Conservation (phyloP, 1,140 invertebrate genomes). For the Penaeus indicus region DNA sequence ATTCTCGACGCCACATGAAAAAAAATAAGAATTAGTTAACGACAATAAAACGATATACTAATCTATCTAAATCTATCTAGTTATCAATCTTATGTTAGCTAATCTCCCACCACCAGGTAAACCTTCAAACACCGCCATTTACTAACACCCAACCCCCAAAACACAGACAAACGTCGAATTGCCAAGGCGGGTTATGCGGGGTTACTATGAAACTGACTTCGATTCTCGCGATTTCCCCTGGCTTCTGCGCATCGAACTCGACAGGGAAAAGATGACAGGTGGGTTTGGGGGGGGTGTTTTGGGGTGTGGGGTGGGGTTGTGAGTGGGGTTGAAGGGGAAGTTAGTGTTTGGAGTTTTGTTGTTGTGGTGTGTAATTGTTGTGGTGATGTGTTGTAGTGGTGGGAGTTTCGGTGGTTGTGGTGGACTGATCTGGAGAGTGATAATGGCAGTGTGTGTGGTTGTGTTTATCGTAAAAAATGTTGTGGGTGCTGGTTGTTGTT, state of each 20-base stretch:
- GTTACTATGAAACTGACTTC: slow-evolving; percentile 99
- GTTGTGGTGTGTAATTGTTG: no score
- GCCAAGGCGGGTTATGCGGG: no score
- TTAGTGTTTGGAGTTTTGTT: neutral
- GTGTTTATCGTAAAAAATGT: no score
- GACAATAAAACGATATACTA: no score
- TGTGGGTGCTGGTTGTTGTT: no score
- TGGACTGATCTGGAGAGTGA: no score
- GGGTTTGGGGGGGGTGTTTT: neutral
- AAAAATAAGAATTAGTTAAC: no score
- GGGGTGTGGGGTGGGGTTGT: neutral
- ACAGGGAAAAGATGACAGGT: slow-evolving; percentile 96
- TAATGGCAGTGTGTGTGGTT: no score
- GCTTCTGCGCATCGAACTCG: slow-evolving; percentile 97
- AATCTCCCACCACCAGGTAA: slow-evolving; percentile 74
- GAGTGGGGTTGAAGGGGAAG: neutral
- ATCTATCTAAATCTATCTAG: neutral
- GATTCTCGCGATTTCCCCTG: slow-evolving; percentile 97
- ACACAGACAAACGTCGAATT: no score
- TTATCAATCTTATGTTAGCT: neutral
- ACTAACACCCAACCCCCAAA: slow-evolving; percentile 99
- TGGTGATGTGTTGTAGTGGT: no score
- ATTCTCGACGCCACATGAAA: no score
- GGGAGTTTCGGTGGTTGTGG: no score
- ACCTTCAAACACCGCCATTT: slow-evolving; percentile 99